These are phyloP conservation scores for Smittia sp. DNA, from an alignment of 2,888 invertebrate species.

Conservation along the genomic window DNA sequence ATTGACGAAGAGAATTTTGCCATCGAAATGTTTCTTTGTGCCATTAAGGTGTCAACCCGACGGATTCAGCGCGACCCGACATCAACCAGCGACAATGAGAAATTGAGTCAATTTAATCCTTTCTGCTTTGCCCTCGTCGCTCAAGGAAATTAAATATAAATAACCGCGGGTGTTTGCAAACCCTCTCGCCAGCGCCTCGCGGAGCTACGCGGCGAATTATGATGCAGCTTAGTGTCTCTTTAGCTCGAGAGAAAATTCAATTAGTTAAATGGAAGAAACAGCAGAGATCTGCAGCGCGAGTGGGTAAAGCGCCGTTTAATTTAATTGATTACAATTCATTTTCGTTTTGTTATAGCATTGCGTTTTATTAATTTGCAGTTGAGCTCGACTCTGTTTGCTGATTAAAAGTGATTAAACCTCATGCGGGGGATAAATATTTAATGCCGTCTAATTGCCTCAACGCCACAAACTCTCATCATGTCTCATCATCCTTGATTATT, in stretches of 20 bases:
- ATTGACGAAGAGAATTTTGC: not conserved
- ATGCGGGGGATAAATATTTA: not conserved
- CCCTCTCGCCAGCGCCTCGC: not conserved
- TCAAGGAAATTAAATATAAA: not conserved
- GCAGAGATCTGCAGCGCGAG: not conserved
- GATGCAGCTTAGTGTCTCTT: not conserved
- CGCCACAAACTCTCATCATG: not conserved
- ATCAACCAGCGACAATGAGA: not conserved
- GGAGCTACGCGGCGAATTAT: not conserved
- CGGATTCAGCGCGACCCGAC: not conserved
- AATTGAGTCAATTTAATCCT: not conserved
- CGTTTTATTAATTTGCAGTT: conserved; percentile 4
- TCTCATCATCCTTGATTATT: too few relatives aligned
- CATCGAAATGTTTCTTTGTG: not conserved
- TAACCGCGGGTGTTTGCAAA: not conserved
- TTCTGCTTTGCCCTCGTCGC: not conserved
- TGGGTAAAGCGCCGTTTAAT: not conserved
- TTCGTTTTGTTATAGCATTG: not conserved
- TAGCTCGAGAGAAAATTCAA: not conserved
- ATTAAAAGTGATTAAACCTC: not conserved
- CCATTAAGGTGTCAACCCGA: not conserved
- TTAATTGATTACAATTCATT: not conserved
- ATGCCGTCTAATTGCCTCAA: not conserved
- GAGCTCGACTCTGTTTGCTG: not conserved
- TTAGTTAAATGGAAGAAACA: not conserved